Evolutionary conservation across 2,113 vertebrate genomes (phyloP).

Genomic region (Cacatua alba): DNA sequence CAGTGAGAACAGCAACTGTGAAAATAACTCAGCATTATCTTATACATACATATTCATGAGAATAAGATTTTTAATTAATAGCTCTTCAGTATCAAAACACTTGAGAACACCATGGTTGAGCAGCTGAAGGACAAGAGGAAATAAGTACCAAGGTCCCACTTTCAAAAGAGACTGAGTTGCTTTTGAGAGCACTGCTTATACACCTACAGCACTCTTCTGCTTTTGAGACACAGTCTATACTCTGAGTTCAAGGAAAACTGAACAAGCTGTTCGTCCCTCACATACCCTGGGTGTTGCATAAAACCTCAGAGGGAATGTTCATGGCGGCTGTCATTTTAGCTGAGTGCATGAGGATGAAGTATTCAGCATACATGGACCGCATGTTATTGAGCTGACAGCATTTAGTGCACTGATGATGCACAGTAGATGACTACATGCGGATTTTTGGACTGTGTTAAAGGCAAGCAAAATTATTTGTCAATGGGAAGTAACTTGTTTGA

Average conservation of each 20-base stretch:
- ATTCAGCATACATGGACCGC: not conserved
- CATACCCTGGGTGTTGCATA: accelerated
- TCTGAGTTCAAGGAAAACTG: not conserved
- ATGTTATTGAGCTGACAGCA: not conserved
- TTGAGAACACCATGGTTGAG: not conserved
- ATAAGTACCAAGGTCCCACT: not conserved
- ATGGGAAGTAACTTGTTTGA: not conserved
- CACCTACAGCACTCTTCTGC: not conserved
- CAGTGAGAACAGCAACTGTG: not conserved
- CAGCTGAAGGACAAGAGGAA: not conserved
- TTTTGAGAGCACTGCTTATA: not conserved
- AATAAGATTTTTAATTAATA: not conserved
- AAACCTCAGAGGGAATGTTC: not conserved
- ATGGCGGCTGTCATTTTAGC: not conserved
- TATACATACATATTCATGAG: not conserved
- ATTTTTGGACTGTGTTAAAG: not conserved
- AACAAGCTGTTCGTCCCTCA: not conserved
- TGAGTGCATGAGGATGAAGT: not conserved
- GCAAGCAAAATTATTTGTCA: not conserved
- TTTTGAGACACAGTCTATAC: not conserved
- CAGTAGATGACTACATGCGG: not conserved
- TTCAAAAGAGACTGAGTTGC: not conserved
- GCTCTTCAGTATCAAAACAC: not conserved
- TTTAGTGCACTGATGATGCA: not conserved
- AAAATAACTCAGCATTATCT: not conserved